phyloP scores from a whole-genome alignment of 2,888 invertebrate genomes.

The Alloscopus bannaensis region DNA sequence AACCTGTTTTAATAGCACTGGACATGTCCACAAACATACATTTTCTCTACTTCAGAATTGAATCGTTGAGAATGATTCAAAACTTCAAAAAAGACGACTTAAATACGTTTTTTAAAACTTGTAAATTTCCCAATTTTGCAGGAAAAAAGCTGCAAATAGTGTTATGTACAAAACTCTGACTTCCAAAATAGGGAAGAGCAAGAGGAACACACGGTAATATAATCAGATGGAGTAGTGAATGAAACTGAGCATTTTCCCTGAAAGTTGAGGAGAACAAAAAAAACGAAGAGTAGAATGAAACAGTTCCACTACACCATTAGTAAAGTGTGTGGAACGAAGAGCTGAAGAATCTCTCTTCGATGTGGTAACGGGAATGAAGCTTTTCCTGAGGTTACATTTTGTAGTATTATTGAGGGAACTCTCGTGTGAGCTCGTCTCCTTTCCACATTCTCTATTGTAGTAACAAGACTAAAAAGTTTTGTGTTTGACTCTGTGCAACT shows the following conservation, averaged over 20 bases:
- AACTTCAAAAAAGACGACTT: no score
- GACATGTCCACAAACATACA: no score
- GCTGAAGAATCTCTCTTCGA: neutral
- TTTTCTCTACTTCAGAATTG: no score
- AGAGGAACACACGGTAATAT: neutral
- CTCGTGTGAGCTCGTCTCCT: neutral
- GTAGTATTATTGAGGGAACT: neutral
- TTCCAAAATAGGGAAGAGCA: neutral
- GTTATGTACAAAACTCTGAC: no score
- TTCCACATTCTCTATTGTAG: neutral
- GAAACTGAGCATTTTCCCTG: conserved; percentile 9
- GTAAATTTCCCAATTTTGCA: no score
- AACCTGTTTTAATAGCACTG: no score
- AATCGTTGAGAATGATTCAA: no score
- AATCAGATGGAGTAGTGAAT: conserved; percentile 25
- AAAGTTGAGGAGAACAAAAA: neutral
- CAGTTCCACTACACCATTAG: no score
- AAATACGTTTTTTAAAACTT: no score
- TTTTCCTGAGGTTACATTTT: neutral
- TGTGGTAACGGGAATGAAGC: neutral
- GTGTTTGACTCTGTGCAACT: neutral
- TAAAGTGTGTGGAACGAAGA: no score
- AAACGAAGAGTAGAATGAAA: no score
- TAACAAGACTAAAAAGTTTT: conserved; percentile 38
- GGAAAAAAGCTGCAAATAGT: no score